Base-by-base conservation (phyloP, 1,140 invertebrate genomes). In the Drosophila micromelanica region DNA sequence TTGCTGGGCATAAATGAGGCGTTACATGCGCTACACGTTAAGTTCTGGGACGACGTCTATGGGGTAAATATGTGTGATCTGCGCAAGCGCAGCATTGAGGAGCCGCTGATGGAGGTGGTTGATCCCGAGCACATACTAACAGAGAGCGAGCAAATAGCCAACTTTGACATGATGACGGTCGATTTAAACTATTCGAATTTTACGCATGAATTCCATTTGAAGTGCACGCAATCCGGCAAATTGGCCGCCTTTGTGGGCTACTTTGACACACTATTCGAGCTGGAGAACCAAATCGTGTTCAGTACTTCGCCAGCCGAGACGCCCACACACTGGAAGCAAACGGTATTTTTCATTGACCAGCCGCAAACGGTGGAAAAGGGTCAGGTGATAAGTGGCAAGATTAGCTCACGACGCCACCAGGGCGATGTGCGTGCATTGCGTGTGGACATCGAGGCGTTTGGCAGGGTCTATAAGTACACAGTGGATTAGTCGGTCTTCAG, bases 281-380 rank as follows among this genome's bases (percentile, higher is more conserved):
- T 97, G 55, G 94, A 95, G 2, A 93, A 94, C 79, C 91, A 93
- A 23, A 92, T 95, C 12, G 92, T 93, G 30, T 94, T 98, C 73
- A 95, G 95, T 49, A 98, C 97, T 79, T 96, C 96, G 60, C 98
- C 96, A 73, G 93, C 92, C 74, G 93, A 92, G 86, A 95, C 94
- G 89, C 93, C 94, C 69, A 99, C 99, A 13, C 98, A 99, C 93
- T 99, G 98, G 98, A 98, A 99, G 90, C 98, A 99, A 93, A 99
- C 98, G 2, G 95, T 98, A 5, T 95, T 98, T 82, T 98, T 98
- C 80, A 94, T 99, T 38, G 95, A 94, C 77, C 93, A 96, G 84
- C 95, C 96, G 76, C 94, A 95, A 84, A 81, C 92, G 71, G 94
- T 98, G 3, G 95, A 95, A 63, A 93, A 95, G 93, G 97, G 97